Conservation (phyloP, 1,140 invertebrate genomes). For the Triops cancriformis region DNA sequence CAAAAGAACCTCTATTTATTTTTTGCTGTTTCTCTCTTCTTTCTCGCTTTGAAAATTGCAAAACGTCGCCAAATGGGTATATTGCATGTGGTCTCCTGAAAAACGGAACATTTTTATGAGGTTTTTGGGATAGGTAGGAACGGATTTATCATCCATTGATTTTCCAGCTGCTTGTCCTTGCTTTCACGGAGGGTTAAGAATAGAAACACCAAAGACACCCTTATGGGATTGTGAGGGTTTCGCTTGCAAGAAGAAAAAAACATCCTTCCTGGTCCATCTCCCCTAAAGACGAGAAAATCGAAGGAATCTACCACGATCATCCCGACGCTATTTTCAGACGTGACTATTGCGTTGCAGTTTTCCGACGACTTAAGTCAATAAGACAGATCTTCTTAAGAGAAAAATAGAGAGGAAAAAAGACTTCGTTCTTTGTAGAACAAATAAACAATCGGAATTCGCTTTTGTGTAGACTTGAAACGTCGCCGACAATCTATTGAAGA, state of each 20-base stretch:
- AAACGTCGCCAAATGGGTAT: neutral
- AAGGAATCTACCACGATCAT: neutral
- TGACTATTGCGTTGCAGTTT: neutral
- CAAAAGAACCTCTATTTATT: neutral
- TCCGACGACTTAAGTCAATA: neutral
- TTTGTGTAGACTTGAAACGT: neutral
- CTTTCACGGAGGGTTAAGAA: neutral
- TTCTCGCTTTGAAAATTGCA: neutral
- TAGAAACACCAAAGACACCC: neutral
- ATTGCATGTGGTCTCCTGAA: neutral
- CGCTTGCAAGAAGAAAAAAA: neutral
- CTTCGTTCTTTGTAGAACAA: neutral
- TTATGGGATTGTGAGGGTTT: neutral
- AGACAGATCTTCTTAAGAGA: neutral
- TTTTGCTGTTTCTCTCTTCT: neutral
- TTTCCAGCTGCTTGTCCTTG: neutral
- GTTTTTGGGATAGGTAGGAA: neutral
- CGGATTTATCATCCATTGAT: neutral
- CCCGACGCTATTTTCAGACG: neutral
- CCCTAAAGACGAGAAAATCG: neutral
- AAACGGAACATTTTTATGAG: neutral
- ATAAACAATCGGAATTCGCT: neutral
- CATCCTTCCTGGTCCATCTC: neutral
- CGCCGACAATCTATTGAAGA: neutral
- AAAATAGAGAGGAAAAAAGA: neutral